Evolutionary conservation across 2,888 invertebrate species (phyloP).

Genomic region (Philonicus albiceps): DNA sequence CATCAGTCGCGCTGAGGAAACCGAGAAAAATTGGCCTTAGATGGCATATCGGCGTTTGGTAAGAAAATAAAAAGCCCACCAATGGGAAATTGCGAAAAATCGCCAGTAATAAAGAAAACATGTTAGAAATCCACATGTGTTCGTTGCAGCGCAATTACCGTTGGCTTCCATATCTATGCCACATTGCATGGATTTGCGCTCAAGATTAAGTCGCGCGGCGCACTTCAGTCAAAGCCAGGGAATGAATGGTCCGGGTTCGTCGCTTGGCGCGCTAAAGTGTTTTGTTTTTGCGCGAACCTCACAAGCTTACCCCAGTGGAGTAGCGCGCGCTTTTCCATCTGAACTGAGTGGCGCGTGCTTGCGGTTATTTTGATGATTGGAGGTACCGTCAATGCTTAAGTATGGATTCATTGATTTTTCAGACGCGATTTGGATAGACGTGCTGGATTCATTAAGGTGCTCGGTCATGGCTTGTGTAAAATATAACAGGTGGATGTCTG

Average conservation of each 20-base stretch:
- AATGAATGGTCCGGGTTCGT: conserved; percentile 1
- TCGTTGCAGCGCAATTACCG: background rate
- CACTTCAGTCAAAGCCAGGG: background rate
- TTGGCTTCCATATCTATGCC: background rate
- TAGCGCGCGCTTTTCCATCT: conserved; percentile 13
- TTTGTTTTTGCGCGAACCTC: conserved; percentile 37
- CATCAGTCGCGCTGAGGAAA: conserved; percentile 1
- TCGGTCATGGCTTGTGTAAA: background rate
- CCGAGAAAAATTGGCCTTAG: conserved; percentile 20
- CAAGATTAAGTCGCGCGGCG: background rate
- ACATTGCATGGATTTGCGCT: background rate
- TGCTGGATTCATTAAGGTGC: background rate
- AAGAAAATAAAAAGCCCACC: background rate
- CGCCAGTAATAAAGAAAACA: conserved; percentile 1
- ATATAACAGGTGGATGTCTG: background rate
- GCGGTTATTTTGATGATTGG: conserved; percentile 42
- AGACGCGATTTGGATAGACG: background rate
- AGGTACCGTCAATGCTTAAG: background rate
- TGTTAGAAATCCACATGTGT: background rate
- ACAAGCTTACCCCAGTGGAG: background rate
- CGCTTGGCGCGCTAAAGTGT: conserved; percentile 42
- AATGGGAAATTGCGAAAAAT: conserved; percentile 20
- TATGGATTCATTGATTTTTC: background rate
- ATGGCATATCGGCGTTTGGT: background rate
- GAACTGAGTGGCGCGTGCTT: conserved; percentile 43